phyloP scores from a whole-genome alignment of 2,113 vertebrate species.

The Crotalus viridis region DNA sequence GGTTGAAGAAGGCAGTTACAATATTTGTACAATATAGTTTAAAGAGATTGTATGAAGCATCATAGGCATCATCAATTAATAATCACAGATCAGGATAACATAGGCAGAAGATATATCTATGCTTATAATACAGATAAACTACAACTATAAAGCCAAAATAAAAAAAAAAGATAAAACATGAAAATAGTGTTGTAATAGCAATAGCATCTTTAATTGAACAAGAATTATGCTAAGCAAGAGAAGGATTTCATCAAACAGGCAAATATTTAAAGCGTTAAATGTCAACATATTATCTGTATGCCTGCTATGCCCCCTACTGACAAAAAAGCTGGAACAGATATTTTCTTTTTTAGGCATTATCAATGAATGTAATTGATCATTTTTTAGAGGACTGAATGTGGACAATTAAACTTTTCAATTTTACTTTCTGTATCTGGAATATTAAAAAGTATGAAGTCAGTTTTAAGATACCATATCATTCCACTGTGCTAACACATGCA shows the following conservation, averaged over 20 bases:
- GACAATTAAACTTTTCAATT: neutral
- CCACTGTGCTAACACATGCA: neutral
- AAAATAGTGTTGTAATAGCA: neutral
- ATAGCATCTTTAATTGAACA: neutral
- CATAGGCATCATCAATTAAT: neutral
- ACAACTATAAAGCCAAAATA: neutral
- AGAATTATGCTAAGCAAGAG: neutral
- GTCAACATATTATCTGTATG: conserved; percentile 9
- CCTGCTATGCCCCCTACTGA: conserved; percentile 69
- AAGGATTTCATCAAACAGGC: neutral
- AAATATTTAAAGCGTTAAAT: neutral
- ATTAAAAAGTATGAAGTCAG: neutral
- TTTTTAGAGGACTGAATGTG: neutral
- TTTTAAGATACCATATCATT: neutral
- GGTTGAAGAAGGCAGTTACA: neutral
- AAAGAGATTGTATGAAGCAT: neutral
- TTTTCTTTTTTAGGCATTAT: neutral
- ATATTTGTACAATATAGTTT: neutral
- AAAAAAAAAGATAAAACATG: neutral
- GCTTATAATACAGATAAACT: neutral
- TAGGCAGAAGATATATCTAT: neutral
- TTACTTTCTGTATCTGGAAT: neutral
- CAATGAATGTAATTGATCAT: neutral
- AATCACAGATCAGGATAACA: neutral
- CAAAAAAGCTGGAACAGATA: neutral